Percentiles rank a stretch among this genome's conserved stretches.
phyloP scores from a whole-genome alignment of 2,113 vertebrate species.

The Helogale parvula region DNA sequence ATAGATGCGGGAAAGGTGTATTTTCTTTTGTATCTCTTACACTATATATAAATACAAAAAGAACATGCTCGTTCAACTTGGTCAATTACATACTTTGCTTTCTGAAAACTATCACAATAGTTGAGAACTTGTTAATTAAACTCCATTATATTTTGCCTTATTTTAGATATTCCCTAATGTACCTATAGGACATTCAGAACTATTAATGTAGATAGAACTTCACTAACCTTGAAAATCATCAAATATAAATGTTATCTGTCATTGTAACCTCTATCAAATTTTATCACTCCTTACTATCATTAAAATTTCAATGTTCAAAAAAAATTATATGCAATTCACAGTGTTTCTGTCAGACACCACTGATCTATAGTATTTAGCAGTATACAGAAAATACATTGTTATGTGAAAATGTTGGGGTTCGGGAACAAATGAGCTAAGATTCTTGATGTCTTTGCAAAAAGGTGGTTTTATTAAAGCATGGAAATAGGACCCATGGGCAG shows the following conservation, averaged over 20 bases:
- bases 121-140: background rate
- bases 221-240: background rate
- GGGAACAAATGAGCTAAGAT: too few relatives aligned
- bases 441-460: too few relatives aligned
- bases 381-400: background rate
- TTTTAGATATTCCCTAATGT: background rate
- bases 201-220: background rate
- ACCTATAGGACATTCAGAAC: background rate
- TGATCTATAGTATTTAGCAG: background rate
- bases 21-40: background rate
- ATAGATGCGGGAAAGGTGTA: background rate
- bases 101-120: background rate
- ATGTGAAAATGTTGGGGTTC: too few relatives aligned
- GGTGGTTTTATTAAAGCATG: too few relatives aligned
- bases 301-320: conserved; percentile 36
- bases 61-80: background rate
- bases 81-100: background rate
- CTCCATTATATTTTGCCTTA: background rate
- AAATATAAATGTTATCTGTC: conserved; percentile 37
- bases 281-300: conserved; percentile 33
- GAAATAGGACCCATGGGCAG: too few relatives aligned
- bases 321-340: background rate
- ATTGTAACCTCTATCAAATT: background rate
- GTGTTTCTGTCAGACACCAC: background rate
- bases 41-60: background rate